A percentile compares a stretch with the other conserved stretches of the same genome.
phyloP scores from a whole-genome alignment of 2,797 vertebrate species.

The Mormyrus proboscirostris region DNA sequence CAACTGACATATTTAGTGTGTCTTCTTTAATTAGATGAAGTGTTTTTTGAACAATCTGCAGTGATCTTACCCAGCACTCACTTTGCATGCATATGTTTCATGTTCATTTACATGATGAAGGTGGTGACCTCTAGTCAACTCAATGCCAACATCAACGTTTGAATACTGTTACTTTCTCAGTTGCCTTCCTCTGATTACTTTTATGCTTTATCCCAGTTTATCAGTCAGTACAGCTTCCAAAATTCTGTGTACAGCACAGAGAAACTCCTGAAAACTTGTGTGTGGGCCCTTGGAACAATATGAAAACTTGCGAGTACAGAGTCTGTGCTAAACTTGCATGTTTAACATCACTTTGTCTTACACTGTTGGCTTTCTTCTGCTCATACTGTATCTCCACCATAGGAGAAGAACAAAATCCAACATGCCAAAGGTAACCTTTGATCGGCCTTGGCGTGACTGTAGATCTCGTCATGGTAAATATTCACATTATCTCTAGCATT shows the following conservation, averaged over 20 bases:
- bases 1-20: background rate
- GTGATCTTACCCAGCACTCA: background rate
- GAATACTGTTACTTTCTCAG: background rate
- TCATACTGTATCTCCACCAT: too few species aligned
- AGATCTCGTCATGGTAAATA: background rate
- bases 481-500: background rate
- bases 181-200: background rate
- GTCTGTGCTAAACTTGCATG: background rate
- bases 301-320: background rate
- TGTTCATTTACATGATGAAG: background rate
- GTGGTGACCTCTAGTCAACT: background rate
- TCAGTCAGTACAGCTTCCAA: background rate
- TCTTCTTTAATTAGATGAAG: background rate
- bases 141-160: background rate
- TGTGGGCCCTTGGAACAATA: background rate
- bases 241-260: background rate
- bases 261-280: background rate
- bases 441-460: background rate
- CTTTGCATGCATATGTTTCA: background rate
- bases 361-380: background rate
- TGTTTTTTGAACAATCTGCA: background rate
- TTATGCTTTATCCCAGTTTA: background rate
- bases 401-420: background rate
- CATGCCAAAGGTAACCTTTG: background rate
- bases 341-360: background rate